These are phyloP conservation scores for Gadus chalcogrammus DNA, from an alignment of 2,113 vertebrate genomes.

Conservation along the genomic window DNA sequence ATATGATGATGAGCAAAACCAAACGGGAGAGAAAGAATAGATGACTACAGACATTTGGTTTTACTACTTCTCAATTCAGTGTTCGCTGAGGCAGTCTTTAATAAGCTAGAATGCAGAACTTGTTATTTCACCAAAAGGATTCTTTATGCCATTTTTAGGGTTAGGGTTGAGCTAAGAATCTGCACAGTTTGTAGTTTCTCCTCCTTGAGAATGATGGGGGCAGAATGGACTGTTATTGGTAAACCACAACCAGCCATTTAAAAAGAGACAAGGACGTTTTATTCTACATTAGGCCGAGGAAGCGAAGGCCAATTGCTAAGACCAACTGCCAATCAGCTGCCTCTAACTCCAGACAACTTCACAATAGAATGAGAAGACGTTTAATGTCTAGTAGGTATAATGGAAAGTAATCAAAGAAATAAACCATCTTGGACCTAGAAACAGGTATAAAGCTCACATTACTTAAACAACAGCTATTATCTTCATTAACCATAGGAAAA, in stretches of 20 bases:
- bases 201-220: slow-evolving; percentile 34
- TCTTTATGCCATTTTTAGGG: slow-evolving; percentile 29
- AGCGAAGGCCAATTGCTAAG: slow-evolving; percentile 11
- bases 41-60: background rate
- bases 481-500: too few species aligned
- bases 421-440: too few species aligned
- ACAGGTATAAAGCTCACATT: too few species aligned
- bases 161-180: slow-evolving; percentile 35
- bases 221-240: slow-evolving; percentile 47
- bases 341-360: background rate
- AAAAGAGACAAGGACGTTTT: slow-evolving; percentile 8
- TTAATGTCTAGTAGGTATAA: background rate
- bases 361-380: background rate
- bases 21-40: slow-evolving; percentile 1
- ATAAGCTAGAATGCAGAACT: background rate
- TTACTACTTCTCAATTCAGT: slow-evolving; percentile 23
- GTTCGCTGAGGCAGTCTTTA: slow-evolving; percentile 2
- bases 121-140: slow-evolving; percentile 24
- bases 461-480: too few species aligned
- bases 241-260: slow-evolving; percentile 14
- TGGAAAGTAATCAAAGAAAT: too few species aligned
- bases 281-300: slow-evolving; percentile 11
- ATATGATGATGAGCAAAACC: slow-evolving; percentile 7
- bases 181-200: slow-evolving; percentile 53
- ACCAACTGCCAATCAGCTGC: background rate